Conservation (phyloP, 2,113 vertebrate genomes). For the Perca flavescens region DNA sequence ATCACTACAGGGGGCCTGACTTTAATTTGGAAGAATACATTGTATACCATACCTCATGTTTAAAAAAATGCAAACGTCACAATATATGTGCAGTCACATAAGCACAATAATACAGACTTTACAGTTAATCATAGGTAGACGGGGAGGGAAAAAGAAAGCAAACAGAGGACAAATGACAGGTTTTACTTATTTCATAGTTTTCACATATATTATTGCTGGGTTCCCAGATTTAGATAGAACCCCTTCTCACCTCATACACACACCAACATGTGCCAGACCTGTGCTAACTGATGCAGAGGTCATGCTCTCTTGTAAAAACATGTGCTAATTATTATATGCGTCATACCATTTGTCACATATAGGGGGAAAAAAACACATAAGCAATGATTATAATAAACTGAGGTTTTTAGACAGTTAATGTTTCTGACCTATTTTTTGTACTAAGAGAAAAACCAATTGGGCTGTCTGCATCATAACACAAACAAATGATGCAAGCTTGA, state of each 20-base stretch:
- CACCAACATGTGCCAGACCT: constrained; percentile 39
- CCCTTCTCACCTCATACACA: not conserved
- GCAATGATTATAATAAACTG: constrained; percentile 11
- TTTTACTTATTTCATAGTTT: constrained; percentile 4
- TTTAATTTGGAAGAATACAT: constrained; percentile 32
- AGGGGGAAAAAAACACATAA: constrained; percentile 30
- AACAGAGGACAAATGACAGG: constrained; percentile 16
- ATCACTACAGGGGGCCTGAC: constrained; percentile 12
- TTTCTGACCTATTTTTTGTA: constrained; percentile 6
- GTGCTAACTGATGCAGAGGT: constrained; percentile 53
- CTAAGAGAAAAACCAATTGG: not conserved
- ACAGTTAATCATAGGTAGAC: not conserved
- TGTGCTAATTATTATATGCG: constrained; percentile 39
- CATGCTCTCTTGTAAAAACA: constrained; percentile 68
- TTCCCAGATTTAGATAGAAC: not conserved
- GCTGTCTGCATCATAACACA: constrained; percentile 44
- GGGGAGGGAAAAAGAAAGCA: constrained; percentile 20
- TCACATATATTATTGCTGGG: not conserved
- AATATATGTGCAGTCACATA: constrained; percentile 7
- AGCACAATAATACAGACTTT: not conserved
- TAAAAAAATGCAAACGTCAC: constrained; percentile 6
- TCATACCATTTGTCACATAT: constrained; percentile 50
- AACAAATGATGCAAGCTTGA: constrained; percentile 35
- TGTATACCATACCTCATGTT: not conserved
- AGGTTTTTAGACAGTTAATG: constrained; percentile 12